Conservation (phyloP, 1,140 invertebrate species). For the Saccostrea glomerata region DNA sequence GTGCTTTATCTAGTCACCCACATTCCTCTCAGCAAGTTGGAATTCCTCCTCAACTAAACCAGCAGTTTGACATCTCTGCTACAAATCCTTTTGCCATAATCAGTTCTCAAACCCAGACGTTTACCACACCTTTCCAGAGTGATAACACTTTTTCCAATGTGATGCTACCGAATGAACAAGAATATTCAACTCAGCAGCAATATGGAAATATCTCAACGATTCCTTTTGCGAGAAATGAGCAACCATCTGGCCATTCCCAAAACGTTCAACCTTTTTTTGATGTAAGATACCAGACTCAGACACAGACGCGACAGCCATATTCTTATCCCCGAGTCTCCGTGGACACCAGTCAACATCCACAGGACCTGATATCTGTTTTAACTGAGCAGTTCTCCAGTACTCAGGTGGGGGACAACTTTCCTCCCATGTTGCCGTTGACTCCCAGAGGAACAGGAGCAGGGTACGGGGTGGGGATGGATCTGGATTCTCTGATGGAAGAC, state of each 20-base stretch:
- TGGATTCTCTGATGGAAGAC: conserved; percentile 70
- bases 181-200: not conserved
- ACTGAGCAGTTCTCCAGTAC: conserved; percentile 67
- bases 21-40: conserved; percentile 33
- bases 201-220: not conserved
- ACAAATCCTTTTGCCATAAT: conserved; percentile 14
- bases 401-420: conserved; percentile 65
- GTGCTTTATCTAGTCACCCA: conserved; percentile 21
- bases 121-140: conserved; percentile 13
- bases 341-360: conserved; percentile 18
- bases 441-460: conserved; percentile 74
- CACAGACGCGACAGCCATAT: not conserved
- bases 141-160: conserved; percentile 21
- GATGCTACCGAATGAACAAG: not conserved
- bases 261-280: conserved; percentile 4
- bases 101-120: not conserved
- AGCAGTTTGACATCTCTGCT: conserved; percentile 17
- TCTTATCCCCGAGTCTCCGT: not conserved
- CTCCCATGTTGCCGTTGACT: conserved; percentile 69
- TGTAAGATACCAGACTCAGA: conserved; percentile 38
- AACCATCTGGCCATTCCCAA: not conserved
- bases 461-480: conserved; percentile 74
- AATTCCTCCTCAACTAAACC: not conserved
- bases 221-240: not conserved
- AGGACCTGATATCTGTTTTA: conserved; percentile 65